Conservation (phyloP, 2,888 invertebrate species). For the Acronicta leporina region DNA sequence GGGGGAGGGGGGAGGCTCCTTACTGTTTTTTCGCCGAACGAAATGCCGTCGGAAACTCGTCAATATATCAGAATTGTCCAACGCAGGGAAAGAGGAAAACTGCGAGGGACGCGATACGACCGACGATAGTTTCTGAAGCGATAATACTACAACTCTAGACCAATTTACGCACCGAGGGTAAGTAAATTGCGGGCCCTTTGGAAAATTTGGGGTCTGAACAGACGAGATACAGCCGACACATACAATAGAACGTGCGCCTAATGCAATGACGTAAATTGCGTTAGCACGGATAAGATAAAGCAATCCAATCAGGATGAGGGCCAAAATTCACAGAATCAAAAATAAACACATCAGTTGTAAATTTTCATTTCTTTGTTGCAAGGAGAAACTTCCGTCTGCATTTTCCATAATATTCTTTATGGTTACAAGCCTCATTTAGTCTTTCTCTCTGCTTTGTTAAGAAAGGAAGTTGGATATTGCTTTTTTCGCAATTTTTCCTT, state of each 20-base stretch:
- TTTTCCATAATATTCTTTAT: conserved; percentile 48
- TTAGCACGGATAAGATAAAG: conserved; percentile 43
- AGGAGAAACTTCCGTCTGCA: conserved; percentile 41
- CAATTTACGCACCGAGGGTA: conserved; percentile 68
- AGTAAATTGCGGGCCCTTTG: conserved; percentile 63
- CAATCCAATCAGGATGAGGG: conserved; percentile 11
- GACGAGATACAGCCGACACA: conserved; percentile 52
- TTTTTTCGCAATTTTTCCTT: conserved; percentile 50
- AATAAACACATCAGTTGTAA: conserved; percentile 36
- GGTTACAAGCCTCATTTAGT: conserved; percentile 55
- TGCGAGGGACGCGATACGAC: conserved; percentile 58
- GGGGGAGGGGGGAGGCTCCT: conserved; percentile 42
- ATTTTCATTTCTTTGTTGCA: conserved; percentile 42
- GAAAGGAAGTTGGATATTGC: conserved; percentile 49
- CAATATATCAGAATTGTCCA: conserved; percentile 74
- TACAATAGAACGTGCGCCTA: conserved; percentile 33
- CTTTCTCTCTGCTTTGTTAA: conserved; percentile 43
- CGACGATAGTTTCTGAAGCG: conserved; percentile 66
- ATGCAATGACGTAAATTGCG: conserved; percentile 45
- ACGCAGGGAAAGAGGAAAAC: conserved; percentile 57
- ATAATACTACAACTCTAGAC: conserved; percentile 67
- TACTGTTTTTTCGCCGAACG: conserved; percentile 63
- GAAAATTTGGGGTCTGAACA: conserved; percentile 51
- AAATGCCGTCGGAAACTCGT: conserved; percentile 69
- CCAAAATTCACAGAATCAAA: conserved; percentile 16